Evolutionary conservation across 2,113 vertebrate species (phyloP), one percentile per base, ranked within the genome.

Genomic region (Anguilla japonica): DNA sequence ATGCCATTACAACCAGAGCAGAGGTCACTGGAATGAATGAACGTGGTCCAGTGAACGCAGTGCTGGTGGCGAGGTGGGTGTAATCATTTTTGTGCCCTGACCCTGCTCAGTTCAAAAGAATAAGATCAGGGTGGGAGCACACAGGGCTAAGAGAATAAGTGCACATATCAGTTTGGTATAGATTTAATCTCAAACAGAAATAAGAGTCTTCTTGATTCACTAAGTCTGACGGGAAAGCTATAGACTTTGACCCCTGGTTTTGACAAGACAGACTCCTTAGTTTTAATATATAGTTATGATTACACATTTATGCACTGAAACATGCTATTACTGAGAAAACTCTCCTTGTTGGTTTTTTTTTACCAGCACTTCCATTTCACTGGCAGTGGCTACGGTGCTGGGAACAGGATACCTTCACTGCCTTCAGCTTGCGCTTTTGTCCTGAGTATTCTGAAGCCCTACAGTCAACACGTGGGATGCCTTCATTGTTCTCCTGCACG

Each of bases 381-480:
- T 87, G 84, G 83, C 81, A 84, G 39, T 0, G 7, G 75, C 82
- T 83, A 83, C 85, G 80, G 80, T 40, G 71, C 43, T 83, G 39
- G 67, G 75, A 60, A 83, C 82, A 56, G 46, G 67, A 79, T 14
- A 87, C 60, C 79, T 79, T 82, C 80, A n/a, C 43, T 34, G 14
- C 13, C 26, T 29, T 43, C 34, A 29, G 15, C 18, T 39, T 26
- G 46, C 14, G 26, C 8, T 46, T 50, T 87, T 78, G 46, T 60
- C 83, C 86, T 18, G 41, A 9, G 86, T 83, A 87, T 84, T 60
- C 46, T 79, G 43, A 46, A 6, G 43, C 43, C 43, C 85, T 41
- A 39, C 63, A 57, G 9, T 60, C 78, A 81, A 82, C 67, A 88
- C 75, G 88, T 89, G 89, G 86, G 82, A 40, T 85, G 83, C 87